Conservation (phyloP, 37 sponge, comb jelly and placozoan species). For the Cliona cf. orientalis region DNA sequence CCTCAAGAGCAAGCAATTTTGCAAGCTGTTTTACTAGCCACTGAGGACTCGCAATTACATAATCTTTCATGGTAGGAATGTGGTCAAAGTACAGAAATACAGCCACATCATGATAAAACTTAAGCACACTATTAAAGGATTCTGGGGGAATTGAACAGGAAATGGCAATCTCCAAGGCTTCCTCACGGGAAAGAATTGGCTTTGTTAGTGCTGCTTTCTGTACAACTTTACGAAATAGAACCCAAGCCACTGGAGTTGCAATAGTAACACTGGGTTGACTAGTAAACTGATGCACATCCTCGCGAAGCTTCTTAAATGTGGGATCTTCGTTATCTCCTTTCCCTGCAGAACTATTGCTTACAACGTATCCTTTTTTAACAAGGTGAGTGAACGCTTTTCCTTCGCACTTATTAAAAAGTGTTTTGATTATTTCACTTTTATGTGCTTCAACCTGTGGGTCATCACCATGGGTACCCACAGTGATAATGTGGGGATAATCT, state of each 20-base stretch:
- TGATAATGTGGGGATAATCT: slow-evolving; percentile 12
- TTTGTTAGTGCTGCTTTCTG: slow-evolving; percentile 10
- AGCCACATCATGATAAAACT: slow-evolving; percentile 67
- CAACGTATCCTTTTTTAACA: slow-evolving; percentile 7
- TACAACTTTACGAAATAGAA: slow-evolving; percentile 47
- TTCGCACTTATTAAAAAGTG: slow-evolving; percentile 1
- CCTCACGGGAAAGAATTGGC: slow-evolving; percentile 5
- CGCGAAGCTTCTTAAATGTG: background rate
- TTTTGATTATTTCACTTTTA: background rate
- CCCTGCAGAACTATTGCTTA: slow-evolving; percentile 68
- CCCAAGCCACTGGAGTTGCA: slow-evolving; percentile 56
- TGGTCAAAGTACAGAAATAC: slow-evolving; percentile 48
- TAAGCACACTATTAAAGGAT: slow-evolving; percentile 44
- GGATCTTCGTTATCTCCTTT: slow-evolving; percentile 41
- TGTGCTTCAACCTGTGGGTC: background rate
- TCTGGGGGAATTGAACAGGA: slow-evolving; percentile 15
- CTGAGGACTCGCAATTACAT: slow-evolving; percentile 46
- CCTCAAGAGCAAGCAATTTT: slow-evolving; percentile 25
- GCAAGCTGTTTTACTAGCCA: slow-evolving; percentile 49
- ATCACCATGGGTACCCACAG: slow-evolving; percentile 57
- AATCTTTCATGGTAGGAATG: background rate
- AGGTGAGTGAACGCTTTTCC: slow-evolving; percentile 28
- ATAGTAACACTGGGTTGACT: background rate
- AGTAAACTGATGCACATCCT: slow-evolving; percentile 30
- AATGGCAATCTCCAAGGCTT: slow-evolving; percentile 21